Percentiles rank a stretch among this genome's conserved stretches.
These are phyloP conservation scores for Coregonus sp. DNA, from an alignment of 2,797 vertebrate genomes.

Conservation along the genomic window DNA sequence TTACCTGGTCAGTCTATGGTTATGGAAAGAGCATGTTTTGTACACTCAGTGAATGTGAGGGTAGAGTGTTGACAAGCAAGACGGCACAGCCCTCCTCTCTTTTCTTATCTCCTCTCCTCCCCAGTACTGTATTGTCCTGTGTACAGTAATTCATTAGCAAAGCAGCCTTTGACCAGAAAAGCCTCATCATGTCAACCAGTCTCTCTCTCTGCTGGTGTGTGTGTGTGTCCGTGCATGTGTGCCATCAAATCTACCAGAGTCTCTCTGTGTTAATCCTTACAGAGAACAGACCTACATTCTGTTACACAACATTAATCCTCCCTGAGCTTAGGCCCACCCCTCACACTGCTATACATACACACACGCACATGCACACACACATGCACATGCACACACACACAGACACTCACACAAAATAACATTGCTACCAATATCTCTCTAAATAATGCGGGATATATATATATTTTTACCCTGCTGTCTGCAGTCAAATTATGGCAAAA, in stretches of 20 bases:
- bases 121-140: no score
- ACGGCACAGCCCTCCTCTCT: background rate
- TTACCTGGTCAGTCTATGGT: no score
- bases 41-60: no score
- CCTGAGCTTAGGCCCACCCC: constrained; percentile 33
- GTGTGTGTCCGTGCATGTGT: no score
- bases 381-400: constrained; percentile 10
- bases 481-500: no score
- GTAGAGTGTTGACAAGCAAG: no score
- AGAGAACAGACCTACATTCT: constrained; percentile 37
- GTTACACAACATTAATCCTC: constrained; percentile 55
- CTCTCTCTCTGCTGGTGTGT: no score
- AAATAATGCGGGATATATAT: no score
- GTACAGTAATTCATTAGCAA: background rate
- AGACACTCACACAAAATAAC: background rate
- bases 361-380: background rate
- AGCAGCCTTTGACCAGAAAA: constrained; percentile 6
- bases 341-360: constrained; percentile 3
- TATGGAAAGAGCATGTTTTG: no score
- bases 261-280: constrained; percentile 22
- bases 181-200: background rate
- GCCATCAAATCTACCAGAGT: background rate
- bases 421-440: no score
- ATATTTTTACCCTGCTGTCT: no score
- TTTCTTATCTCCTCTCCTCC: background rate